A percentile compares a stretch with the other conserved stretches of the same genome.
These are phyloP conservation scores for Xylota sylvarum DNA, from an alignment of 2,888 invertebrate genomes.

Conservation along the genomic window DNA sequence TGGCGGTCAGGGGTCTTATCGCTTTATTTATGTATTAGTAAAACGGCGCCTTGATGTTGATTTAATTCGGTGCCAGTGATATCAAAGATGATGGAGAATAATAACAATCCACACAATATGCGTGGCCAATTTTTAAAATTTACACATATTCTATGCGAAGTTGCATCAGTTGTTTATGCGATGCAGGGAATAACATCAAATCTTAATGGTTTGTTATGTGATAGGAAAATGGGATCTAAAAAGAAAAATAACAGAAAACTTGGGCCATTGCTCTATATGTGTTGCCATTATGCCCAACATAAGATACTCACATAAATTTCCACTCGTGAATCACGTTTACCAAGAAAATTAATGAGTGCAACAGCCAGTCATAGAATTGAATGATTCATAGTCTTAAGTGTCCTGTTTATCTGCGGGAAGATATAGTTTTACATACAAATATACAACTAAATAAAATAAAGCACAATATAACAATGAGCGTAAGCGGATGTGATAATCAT, in stretches of 20 bases:
- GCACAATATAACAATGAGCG: not conserved
- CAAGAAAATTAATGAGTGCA: not conserved
- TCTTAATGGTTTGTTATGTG: no score
- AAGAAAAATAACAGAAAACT: not conserved
- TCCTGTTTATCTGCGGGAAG: not conserved
- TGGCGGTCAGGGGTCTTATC: constrained; percentile 66
- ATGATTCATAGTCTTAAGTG: not conserved
- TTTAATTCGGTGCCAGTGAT: constrained; percentile 49
- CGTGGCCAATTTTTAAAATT: not conserved
- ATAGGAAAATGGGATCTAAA: no score
- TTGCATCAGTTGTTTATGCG: constrained; percentile 15
- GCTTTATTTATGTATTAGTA: constrained; percentile 42
- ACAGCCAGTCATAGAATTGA: not conserved
- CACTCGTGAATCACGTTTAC: not conserved
- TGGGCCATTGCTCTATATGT: not conserved
- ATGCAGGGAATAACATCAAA: not conserved
- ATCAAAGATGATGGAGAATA: constrained; percentile 13
- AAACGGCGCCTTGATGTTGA: constrained; percentile 67
- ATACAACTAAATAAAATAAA: not conserved
- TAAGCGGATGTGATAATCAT: no score
- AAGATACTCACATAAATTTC: not conserved
- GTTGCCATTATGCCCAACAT: not conserved
- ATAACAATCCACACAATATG: constrained; percentile 17
- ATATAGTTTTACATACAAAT: not conserved
- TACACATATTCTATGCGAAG: not conserved